phyloP scores from a whole-genome alignment of 37 sponge, comb jelly and placozoan species.

The Axinella damicornis region DNA sequence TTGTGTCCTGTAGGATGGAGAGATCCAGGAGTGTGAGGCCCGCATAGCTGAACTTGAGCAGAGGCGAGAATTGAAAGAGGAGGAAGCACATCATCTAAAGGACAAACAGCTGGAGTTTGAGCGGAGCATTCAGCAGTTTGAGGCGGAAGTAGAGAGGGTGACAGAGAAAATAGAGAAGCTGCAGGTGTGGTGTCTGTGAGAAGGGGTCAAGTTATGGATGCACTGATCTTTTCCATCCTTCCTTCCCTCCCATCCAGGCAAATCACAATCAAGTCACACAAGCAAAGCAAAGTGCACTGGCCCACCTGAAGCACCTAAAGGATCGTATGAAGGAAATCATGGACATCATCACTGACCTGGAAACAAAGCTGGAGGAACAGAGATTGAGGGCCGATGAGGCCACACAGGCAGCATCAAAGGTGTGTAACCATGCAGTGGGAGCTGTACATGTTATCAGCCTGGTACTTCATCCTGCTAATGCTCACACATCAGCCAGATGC shows the following conservation, averaged over 20 bases:
- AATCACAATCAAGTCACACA: background rate
- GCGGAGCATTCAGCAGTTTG: constrained; percentile 35
- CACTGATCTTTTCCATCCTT: background rate
- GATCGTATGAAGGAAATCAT: constrained; percentile 37
- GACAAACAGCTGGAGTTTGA: constrained; percentile 34
- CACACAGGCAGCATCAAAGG: background rate
- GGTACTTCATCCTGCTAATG: too few relatives aligned
- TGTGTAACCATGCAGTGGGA: too few relatives aligned
- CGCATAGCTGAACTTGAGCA: constrained; percentile 60
- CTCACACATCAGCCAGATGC: too few relatives aligned
- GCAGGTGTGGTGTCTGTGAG: background rate
- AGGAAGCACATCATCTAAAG: constrained; percentile 10
- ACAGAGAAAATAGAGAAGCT: constrained; percentile 14
- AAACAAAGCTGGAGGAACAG: background rate
- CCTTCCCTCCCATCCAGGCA: background rate
- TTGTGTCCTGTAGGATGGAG: constrained; percentile 22
- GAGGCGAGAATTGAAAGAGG: constrained; percentile 26
- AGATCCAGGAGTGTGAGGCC: constrained; percentile 41
- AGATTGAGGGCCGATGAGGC: constrained; percentile 11
- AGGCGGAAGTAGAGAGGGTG: constrained; percentile 44
- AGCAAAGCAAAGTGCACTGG: constrained; percentile 9
- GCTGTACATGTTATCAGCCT: too few relatives aligned
- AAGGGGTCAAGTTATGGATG: too few relatives aligned
- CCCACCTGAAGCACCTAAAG: constrained; percentile 2
- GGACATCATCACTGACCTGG: constrained; percentile 9